phyloP scores from a whole-genome alignment of 2,888 invertebrate genomes.

The Nycteola revayana region DNA sequence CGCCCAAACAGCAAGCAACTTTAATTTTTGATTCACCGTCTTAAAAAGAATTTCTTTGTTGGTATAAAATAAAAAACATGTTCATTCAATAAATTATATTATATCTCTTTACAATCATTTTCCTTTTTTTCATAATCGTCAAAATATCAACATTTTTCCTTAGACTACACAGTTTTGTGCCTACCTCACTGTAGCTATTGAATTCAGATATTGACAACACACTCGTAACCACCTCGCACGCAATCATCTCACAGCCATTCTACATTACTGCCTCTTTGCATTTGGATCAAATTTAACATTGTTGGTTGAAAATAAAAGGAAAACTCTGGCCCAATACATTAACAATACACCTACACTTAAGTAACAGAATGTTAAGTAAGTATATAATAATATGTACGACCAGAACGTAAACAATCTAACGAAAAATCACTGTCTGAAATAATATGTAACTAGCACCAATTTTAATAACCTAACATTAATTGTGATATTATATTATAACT shows the following conservation, averaged over 20 bases:
- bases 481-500: conserved; percentile 27
- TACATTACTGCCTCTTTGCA: conserved; percentile 20
- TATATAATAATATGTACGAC: conserved; percentile 18
- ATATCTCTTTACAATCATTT: conserved; percentile 70
- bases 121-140: conserved; percentile 67
- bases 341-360: conserved; percentile 19
- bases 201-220: conserved; percentile 37
- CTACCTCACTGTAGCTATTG: conserved; percentile 47
- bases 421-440: conserved; percentile 48
- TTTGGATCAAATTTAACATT: conserved; percentile 13
- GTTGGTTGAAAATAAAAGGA: conserved; percentile 16
- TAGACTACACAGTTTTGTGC: conserved; percentile 72
- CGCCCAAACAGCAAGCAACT: too few species aligned
- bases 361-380: conserved; percentile 11
- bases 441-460: conserved; percentile 62
- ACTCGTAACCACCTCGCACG: conserved; percentile 39
- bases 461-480: conserved; percentile 51
- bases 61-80: conserved; percentile 20
- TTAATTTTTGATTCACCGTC: too few species aligned
- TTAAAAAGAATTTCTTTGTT: too few species aligned
- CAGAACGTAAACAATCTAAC: conserved; percentile 27
- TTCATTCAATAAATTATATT: conserved; percentile 77
- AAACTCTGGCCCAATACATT: conserved; percentile 20
- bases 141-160: conserved; percentile 67
- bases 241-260: conserved; percentile 42